These are phyloP conservation scores for Hozukius guyotensis DNA, from an alignment of 2,797 vertebrate species.

Conservation along the genomic window DNA sequence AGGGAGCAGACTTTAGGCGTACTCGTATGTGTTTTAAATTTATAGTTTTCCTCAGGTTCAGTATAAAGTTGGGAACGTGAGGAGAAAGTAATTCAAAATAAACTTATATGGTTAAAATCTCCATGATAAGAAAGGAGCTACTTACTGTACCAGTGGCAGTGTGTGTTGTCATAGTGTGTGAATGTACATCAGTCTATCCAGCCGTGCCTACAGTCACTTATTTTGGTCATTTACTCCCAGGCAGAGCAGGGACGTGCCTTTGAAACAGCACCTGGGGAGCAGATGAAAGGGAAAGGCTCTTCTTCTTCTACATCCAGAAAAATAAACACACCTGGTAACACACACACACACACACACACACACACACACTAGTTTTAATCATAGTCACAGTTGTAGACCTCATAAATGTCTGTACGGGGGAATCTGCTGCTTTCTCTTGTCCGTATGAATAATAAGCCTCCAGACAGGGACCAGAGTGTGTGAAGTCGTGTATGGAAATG, in stretches of 20 bases:
- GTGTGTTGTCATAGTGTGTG: conserved; percentile 54
- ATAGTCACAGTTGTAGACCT: conserved; percentile 9
- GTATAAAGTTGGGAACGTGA: conserved; percentile 21
- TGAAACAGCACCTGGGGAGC: conserved; percentile 66
- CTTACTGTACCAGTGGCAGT: not conserved
- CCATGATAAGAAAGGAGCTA: conserved; percentile 3
- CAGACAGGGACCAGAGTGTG: conserved; percentile 5
- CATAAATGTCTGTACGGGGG: not conserved
- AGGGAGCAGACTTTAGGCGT: conserved; percentile 40
- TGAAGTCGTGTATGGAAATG: not conserved
- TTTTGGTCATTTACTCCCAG: conserved; percentile 68
- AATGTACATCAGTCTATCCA: conserved; percentile 70
- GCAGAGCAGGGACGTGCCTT: conserved; percentile 74
- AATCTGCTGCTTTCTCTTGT: not conserved
- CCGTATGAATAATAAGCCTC: conserved; percentile 22
- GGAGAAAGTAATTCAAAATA: not conserved
- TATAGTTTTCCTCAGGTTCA: conserved; percentile 70
- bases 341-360: not conserved
- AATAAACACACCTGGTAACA: conserved; percentile 48
- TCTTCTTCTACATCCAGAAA: conserved; percentile 42
- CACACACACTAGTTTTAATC: conserved; percentile 10
- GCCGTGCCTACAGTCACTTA: conserved; percentile 71
- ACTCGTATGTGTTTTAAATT: not conserved
- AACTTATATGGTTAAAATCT: not conserved
- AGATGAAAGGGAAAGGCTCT: conserved; percentile 56